Evolutionary conservation across 2,797 vertebrate species (phyloP).

Genomic region (Heterohyrax brucei): DNA sequence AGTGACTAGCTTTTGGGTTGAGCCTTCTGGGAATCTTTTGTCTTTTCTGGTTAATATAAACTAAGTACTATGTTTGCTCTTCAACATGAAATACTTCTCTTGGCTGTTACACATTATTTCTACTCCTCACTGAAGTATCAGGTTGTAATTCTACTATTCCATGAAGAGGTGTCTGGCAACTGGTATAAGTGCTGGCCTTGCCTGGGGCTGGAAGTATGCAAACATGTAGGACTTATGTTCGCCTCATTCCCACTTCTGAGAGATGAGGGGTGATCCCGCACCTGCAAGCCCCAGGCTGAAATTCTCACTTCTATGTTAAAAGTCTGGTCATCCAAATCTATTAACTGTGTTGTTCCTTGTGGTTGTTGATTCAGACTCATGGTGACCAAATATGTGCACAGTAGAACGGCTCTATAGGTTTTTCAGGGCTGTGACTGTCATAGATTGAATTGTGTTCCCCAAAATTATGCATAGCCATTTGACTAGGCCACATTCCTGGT

Average conservation of each 20-base stretch:
- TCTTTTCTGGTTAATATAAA: conserved; percentile 62
- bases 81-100: conserved; percentile 63
- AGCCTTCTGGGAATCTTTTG: conserved; percentile 70
- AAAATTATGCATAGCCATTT: too few relatives aligned
- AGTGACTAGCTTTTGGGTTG: conserved; percentile 72
- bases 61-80: conserved; percentile 39
- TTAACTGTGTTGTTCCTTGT: neutral
- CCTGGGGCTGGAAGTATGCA: neutral
- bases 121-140: neutral
- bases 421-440: too few relatives aligned
- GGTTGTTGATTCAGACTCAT: too few relatives aligned
- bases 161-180: neutral
- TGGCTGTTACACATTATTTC: neutral
- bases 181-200: neutral
- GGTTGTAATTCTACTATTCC: neutral
- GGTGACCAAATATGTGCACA: too few relatives aligned
- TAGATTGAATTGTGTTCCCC: too few relatives aligned
- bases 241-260: neutral
- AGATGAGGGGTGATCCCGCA: neutral
- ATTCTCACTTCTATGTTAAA: neutral
- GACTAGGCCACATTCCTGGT: too few relatives aligned
- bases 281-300: neutral
- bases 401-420: too few relatives aligned
- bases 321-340: neutral
- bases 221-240: neutral